Conservation (phyloP, 1,140 invertebrate species). For the Sinonovacula constricta region DNA sequence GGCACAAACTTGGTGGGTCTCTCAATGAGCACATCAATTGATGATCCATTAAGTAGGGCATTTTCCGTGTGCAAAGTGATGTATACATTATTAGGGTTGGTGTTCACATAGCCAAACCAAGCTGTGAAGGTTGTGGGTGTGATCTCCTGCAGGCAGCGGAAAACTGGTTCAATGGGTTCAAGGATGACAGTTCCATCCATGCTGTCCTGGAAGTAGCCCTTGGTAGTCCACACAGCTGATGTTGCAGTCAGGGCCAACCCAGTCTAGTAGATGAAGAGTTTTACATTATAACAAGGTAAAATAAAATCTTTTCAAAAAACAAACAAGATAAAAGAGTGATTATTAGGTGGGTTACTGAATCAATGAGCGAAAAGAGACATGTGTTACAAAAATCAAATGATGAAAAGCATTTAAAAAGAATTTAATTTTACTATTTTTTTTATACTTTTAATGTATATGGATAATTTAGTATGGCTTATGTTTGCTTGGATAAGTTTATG, state of each 20-base stretch:
- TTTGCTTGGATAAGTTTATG: too few species aligned
- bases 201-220: slow-evolving; percentile 60
- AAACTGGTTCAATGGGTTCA: slow-evolving; percentile 51
- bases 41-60: slow-evolving; percentile 28
- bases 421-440: too few species aligned
- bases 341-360: too few species aligned
- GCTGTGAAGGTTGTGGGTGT: slow-evolving; percentile 36
- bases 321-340: too few species aligned
- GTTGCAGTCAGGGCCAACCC: slow-evolving; percentile 68
- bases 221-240: slow-evolving; percentile 64
- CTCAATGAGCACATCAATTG: not conserved
- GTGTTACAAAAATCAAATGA: too few species aligned
- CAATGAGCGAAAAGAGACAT: too few species aligned
- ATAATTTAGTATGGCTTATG: too few species aligned
- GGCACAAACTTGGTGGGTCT: slow-evolving; percentile 60
- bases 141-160: slow-evolving; percentile 56
- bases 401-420: too few species aligned
- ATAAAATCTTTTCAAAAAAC: too few species aligned
- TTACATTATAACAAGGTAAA: too few species aligned
- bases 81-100: slow-evolving; percentile 66
- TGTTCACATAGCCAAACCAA: slow-evolving; percentile 70
- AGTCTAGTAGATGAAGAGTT: too few species aligned
- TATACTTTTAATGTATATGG: too few species aligned
- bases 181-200: slow-evolving; percentile 52
- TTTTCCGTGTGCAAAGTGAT: slow-evolving; percentile 62